Base-by-base conservation (phyloP, 2,797 vertebrate genomes). In the Mus spretus region DNA sequence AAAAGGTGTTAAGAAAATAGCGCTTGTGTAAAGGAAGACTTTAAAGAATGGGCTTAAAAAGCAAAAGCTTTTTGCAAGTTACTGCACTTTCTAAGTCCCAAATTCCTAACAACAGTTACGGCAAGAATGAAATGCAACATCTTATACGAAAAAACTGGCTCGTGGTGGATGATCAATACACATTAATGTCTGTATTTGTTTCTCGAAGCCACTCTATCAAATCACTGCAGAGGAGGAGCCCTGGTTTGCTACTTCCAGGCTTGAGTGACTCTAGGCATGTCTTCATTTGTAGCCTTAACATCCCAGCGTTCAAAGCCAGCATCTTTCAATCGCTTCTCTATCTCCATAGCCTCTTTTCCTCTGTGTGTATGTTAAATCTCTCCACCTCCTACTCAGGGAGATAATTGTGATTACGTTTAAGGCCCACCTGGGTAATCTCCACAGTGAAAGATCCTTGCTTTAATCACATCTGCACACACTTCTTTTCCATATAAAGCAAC, bases 111-210 rank as follows among this genome's bases (percentile, higher is more conserved):
- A 37, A 78, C 44, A 72, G 70, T 79, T 90, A 55, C 75, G 47
- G 6, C 26, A 93, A 93, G 90, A 95, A 92, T 97, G 93, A 90
- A 88, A 90, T 92, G 65, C 65, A 67, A 85, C 40, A 5, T 84
- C 80, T 91, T 81, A 59, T 19, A 37, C 4, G 55, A 90, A 94
- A 55, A 87, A 90, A 79, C 55, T 34, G 77, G 75, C 65, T 89
- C 34, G 8, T 1, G 81, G 90, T 3, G 24, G 93, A 44, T 63
- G 75, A 70, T 95, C 91, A 79, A 59, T 84, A 95, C 84, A 93
- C 44, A 57, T 90, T 65, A 85, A 37, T 55, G 44, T 90, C 63
- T 87, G 5, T 67, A 22, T 93, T 96, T 31, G 40, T 91, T 91
- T 85, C 82, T 93, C 59, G 31, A 50, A 20, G 65, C 31, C 84